Percentiles rank a stretch among this genome's conserved stretches.
Evolutionary conservation across 2,888 invertebrate species (phyloP).

Genomic region (Adela reaumurella): DNA sequence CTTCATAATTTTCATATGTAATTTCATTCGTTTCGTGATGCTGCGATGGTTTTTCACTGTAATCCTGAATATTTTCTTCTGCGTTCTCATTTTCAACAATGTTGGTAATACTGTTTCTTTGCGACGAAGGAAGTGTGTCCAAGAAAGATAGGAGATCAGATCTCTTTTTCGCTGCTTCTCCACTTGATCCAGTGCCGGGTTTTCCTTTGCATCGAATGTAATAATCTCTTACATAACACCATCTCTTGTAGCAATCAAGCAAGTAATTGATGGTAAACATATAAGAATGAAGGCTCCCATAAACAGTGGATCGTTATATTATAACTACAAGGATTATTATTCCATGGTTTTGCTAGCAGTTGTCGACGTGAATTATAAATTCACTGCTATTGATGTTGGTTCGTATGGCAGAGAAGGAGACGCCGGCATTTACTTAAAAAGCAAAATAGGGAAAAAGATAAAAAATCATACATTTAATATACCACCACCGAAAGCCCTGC

Average conservation of each 20-base stretch:
- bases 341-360: constrained; percentile 14
- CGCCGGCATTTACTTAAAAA: not conserved
- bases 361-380: constrained; percentile 13
- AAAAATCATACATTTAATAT: not conserved
- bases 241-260: constrained; percentile 19
- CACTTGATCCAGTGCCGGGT: constrained; percentile 15
- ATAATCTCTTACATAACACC: constrained; percentile 21
- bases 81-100: constrained; percentile 8
- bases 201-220: constrained; percentile 20
- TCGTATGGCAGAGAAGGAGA: not conserved
- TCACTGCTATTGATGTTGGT: constrained; percentile 13
- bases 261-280: no score
- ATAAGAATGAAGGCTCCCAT: no score
- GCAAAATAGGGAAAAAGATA: not conserved
- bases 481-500: not conserved
- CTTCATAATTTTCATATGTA: constrained; percentile 1
- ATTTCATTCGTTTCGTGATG: not conserved
- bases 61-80: constrained; percentile 1
- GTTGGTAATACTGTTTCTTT: constrained; percentile 12
- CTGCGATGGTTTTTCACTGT: constrained; percentile 1
- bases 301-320: constrained; percentile 8
- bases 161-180: constrained; percentile 20
- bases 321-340: constrained; percentile 13
- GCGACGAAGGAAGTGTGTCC: constrained; percentile 11
- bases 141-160: constrained; percentile 15